Conservation (phyloP, 2,113 vertebrate species). For the Dasyurus viverrinus region DNA sequence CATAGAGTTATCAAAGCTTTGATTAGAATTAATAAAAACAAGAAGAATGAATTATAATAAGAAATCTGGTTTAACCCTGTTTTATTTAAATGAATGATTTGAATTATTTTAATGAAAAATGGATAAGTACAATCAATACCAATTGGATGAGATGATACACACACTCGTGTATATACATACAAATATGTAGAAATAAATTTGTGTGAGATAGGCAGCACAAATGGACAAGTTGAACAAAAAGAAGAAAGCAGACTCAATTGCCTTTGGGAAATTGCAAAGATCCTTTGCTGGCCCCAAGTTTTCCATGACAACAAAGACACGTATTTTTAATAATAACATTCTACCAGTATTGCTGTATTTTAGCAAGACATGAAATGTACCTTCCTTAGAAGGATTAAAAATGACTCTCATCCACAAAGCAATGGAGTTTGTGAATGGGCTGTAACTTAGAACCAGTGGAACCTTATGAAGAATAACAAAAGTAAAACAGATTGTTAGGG, state of each 20-base stretch:
- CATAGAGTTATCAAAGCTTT: neutral
- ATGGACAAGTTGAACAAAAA: neutral
- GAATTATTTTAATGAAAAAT: slow-evolving; percentile 13
- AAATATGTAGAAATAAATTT: neutral
- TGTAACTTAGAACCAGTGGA: neutral
- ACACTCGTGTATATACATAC: neutral
- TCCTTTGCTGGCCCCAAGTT: neutral
- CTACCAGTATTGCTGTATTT: neutral
- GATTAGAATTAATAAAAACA: neutral
- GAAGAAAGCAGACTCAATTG: neutral
- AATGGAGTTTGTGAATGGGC: neutral
- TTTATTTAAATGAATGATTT: slow-evolving; percentile 45
- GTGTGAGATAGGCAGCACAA: neutral
- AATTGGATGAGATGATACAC: neutral
- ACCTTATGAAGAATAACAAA: neutral
- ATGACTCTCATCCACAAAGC: neutral
- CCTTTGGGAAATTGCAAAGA: neutral
- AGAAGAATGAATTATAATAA: neutral
- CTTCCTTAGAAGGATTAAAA: neutral
- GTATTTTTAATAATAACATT: neutral
- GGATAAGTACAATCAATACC: neutral
- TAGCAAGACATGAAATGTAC: neutral
- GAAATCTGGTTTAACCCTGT: neutral
- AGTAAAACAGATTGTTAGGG: neutral
- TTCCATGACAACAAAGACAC: neutral